Percentiles rank a stretch among this genome's conserved stretches.
phyloP scores from a whole-genome alignment of 2,113 vertebrate genomes.

The Nothobranchius furzeri region DNA sequence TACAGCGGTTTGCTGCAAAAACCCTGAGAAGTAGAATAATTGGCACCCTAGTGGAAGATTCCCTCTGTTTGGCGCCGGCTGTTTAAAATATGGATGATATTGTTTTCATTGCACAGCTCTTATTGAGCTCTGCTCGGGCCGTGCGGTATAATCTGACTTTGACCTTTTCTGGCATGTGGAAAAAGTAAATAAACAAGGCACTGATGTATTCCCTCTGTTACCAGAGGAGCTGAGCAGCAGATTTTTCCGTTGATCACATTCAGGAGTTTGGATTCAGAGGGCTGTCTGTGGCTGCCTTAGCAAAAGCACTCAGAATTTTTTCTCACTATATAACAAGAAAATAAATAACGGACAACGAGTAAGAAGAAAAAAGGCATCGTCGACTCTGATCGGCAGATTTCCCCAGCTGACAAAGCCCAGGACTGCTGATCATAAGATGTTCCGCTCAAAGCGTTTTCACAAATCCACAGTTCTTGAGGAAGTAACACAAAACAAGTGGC shows the following conservation, averaged over 20 bases:
- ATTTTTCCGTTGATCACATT: conserved; percentile 62
- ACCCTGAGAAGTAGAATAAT: conserved; percentile 79
- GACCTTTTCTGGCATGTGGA: conserved; percentile 78
- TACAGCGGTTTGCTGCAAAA: conserved; percentile 55
- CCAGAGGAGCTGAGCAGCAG: conserved; percentile 64
- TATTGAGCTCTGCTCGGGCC: conserved; percentile 76
- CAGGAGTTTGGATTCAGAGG: conserved; percentile 63
- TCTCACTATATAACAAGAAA: conserved; percentile 23
- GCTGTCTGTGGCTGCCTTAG: conserved; percentile 45
- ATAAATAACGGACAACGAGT: conserved; percentile 45
- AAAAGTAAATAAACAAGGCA: conserved; percentile 79
- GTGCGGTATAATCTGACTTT: conserved; percentile 73
- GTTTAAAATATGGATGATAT: conserved; percentile 85
- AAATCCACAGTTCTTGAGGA: conserved; percentile 14
- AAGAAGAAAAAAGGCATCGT: conserved; percentile 51
- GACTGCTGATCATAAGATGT: conserved; percentile 50
- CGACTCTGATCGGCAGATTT: conserved; percentile 43
- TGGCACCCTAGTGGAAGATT: conserved; percentile 77
- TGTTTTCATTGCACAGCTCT: conserved; percentile 78
- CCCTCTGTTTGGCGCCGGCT: conserved; percentile 75
- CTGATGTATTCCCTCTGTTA: conserved; percentile 69
- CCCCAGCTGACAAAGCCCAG: conserved; percentile 23
- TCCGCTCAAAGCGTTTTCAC: conserved; percentile 32
- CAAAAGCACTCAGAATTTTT: conserved; percentile 40
- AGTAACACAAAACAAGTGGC: background rate